phyloP scores from a whole-genome alignment of 2,888 invertebrate species.

The Apodemia mormo region DNA sequence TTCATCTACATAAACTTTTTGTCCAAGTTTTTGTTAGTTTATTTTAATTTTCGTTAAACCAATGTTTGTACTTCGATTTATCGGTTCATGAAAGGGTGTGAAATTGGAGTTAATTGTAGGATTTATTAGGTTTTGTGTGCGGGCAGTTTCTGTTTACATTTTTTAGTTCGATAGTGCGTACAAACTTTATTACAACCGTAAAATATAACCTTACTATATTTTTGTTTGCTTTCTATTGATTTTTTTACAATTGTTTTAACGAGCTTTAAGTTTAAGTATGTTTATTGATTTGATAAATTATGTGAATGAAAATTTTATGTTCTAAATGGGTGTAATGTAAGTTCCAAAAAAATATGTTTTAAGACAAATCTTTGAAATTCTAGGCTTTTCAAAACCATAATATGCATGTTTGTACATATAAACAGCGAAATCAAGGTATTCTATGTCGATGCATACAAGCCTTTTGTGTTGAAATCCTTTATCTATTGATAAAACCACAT shows the following conservation, averaged over 20 bases:
- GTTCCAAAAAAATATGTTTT: too few species aligned
- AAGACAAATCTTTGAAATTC: too few species aligned
- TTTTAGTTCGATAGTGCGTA: background rate
- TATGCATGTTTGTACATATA: too few species aligned
- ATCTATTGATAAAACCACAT: too few species aligned
- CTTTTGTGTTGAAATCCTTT: too few species aligned
- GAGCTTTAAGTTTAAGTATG: background rate
- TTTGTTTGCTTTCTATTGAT: background rate
- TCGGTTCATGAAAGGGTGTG: constrained; percentile 81
- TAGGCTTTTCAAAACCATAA: too few species aligned
- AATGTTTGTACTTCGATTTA: constrained; percentile 81
- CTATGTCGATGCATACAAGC: too few species aligned
- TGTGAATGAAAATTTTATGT: too few species aligned
- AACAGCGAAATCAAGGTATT: too few species aligned
- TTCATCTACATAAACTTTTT: constrained; percentile 57
- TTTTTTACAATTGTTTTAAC: background rate
- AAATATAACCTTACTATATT: too few species aligned
- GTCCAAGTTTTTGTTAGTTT: constrained; percentile 70
- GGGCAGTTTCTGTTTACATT: constrained; percentile 60
- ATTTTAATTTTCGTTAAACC: constrained; percentile 78
- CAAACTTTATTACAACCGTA: background rate
- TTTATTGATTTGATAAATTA: too few species aligned
- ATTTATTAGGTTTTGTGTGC: constrained; percentile 75
- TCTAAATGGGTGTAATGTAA: too few species aligned
- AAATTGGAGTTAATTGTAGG: constrained; percentile 78